These are phyloP conservation scores for Marcusenius ussheri DNA, from an alignment of 2,113 vertebrate genomes.

Conservation along the genomic window DNA sequence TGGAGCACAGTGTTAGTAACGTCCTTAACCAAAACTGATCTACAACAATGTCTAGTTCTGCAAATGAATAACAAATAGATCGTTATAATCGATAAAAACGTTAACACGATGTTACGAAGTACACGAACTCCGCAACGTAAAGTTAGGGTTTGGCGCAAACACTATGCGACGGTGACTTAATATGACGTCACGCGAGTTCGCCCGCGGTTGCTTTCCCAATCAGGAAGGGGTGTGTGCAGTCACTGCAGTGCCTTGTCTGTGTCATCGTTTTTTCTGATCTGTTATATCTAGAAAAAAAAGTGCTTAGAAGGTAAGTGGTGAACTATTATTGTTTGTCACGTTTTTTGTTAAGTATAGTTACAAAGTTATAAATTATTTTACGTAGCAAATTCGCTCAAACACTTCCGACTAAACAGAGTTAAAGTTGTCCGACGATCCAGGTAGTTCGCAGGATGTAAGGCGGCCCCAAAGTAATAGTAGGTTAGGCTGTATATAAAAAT, in stretches of 20 bases:
- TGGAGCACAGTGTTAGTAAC: neutral
- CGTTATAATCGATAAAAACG: neutral
- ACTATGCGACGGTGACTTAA: neutral
- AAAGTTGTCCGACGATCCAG: neutral
- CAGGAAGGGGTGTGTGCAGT: neutral
- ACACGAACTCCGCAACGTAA: neutral
- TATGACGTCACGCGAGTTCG: neutral
- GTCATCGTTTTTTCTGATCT: neutral
- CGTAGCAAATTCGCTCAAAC: neutral
- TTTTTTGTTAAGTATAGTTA: neutral
- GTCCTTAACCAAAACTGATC: neutral
- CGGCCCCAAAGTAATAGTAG: neutral
- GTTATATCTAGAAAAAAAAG: neutral
- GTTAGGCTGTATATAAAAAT: neutral
- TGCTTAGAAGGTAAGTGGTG: neutral
- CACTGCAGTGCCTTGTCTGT: neutral
- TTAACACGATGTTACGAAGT: neutral
- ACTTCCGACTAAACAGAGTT: neutral
- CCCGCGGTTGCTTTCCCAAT: neutral
- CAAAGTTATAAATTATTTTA: neutral
- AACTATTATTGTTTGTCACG: neutral
- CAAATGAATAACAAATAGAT: neutral
- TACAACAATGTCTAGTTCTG: neutral
- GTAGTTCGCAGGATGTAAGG: neutral
- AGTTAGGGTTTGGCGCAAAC: neutral